A percentile compares a stretch with the other conserved stretches of the same genome.
phyloP scores from a whole-genome alignment of 2,797 vertebrate species.

The Yasuhikotakia modesta region DNA sequence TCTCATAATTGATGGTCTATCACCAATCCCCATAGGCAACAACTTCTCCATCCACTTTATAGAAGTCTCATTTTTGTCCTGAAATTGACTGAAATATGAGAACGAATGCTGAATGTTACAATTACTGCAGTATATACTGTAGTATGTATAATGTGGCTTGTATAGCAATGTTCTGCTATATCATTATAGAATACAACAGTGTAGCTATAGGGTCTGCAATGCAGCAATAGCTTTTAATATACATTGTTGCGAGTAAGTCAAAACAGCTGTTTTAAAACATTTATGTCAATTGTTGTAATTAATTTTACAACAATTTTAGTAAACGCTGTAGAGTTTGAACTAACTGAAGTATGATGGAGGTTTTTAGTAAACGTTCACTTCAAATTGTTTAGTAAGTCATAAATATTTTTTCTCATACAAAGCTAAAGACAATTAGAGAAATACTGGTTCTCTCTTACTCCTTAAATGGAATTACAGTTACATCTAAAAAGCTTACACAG shows the following conservation, averaged over 20 bases:
- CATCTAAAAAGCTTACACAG: neutral
- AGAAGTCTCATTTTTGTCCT: conserved; percentile 5
- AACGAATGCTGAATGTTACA: neutral
- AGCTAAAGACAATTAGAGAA: neutral
- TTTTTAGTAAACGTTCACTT: neutral
- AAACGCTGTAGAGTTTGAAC: too few species aligned
- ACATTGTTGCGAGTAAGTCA: too few species aligned
- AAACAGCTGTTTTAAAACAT: too few species aligned
- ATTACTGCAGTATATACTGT: neutral
- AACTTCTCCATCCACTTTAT: too few species aligned
- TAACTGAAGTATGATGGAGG: too few species aligned
- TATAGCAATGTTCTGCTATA: too few species aligned
- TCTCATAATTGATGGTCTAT: neutral
- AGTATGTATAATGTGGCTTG: neutral
- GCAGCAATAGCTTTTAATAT: too few species aligned
- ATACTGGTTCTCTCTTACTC: neutral
- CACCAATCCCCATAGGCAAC: too few species aligned
- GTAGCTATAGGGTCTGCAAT: too few species aligned
- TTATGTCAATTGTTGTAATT: too few species aligned
- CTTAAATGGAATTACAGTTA: neutral
- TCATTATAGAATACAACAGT: too few species aligned
- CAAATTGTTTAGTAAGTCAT: neutral
- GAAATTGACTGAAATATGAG: neutral
- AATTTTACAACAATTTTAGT: too few species aligned
- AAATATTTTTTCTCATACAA: neutral